Evolutionary conservation across 2,888 invertebrate species (phyloP).

Genomic region (Apantesis nais): DNA sequence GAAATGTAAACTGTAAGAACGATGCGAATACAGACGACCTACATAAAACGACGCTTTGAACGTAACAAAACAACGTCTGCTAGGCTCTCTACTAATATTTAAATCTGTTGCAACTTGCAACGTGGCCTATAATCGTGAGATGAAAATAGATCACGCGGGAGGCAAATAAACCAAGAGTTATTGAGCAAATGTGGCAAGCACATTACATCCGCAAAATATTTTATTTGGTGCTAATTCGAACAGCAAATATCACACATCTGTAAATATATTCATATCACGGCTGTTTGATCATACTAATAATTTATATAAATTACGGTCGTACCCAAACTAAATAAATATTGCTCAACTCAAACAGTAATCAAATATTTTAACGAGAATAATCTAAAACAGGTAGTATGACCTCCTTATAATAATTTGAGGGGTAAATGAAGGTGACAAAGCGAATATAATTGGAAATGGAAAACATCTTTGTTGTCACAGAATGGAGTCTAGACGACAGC

Average conservation of each 20-base stretch:
- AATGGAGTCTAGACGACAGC: slow-evolving; percentile 43
- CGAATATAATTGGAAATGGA: slow-evolving; percentile 42
- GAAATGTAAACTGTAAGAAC: slow-evolving; percentile 61
- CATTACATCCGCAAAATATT: slow-evolving; percentile 53
- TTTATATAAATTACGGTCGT: slow-evolving; percentile 32
- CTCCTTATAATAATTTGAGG: slow-evolving; percentile 49
- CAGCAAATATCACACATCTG: slow-evolving; percentile 42
- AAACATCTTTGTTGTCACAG: slow-evolving; percentile 41
- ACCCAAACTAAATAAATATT: slow-evolving; percentile 27
- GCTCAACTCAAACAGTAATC: slow-evolving; percentile 7
- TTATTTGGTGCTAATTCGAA: slow-evolving; percentile 48
- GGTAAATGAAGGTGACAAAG: slow-evolving; percentile 65
- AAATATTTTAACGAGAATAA: slow-evolving; percentile 27
- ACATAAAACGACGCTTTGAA: slow-evolving; percentile 48
- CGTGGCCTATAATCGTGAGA: slow-evolving; percentile 55
- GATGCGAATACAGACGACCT: slow-evolving; percentile 55
- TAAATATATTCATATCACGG: slow-evolving; percentile 34
- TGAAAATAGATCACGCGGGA: slow-evolving; percentile 67
- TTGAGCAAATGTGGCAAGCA: slow-evolving; percentile 48
- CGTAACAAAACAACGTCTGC: slow-evolving; percentile 51
- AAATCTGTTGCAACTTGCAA: slow-evolving; percentile 55
- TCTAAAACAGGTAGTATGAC: slow-evolving; percentile 47
- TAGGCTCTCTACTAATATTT: slow-evolving; percentile 46
- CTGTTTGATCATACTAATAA: slow-evolving; percentile 31
- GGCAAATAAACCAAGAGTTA: slow-evolving; percentile 55